Percentiles rank a stretch among this genome's conserved stretches.
These are phyloP conservation scores for Pseudomyrmex dendroicus DNA, from an alignment of 1,140 invertebrate species.

Conservation along the genomic window DNA sequence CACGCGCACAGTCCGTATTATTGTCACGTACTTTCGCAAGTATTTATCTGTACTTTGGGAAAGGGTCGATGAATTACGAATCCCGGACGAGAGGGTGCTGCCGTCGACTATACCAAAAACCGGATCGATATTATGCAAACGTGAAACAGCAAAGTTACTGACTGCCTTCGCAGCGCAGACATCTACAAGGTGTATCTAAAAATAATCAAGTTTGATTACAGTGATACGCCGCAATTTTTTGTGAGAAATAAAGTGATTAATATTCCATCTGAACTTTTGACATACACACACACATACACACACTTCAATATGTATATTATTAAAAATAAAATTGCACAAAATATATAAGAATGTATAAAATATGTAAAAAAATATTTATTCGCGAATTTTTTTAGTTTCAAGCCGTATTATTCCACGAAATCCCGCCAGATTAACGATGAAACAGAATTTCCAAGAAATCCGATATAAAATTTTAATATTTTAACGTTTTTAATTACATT, in stretches of 20 bases:
- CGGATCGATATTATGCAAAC: conserved; percentile 63
- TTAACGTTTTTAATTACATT: neutral
- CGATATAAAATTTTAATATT: neutral
- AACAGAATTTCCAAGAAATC: neutral
- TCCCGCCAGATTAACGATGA: neutral
- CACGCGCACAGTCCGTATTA: conserved; percentile 27
- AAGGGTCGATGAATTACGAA: conserved; percentile 22
- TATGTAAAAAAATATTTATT: too few relatives aligned
- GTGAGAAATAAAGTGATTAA: neutral
- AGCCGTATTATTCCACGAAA: neutral
- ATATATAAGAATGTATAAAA: too few relatives aligned
- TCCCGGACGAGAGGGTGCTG: neutral
- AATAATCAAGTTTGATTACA: conserved; percentile 14
- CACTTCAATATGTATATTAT: too few relatives aligned
- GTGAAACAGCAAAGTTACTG: conserved; percentile 1
- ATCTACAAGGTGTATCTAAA: neutral
- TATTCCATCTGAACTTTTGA: too few relatives aligned
- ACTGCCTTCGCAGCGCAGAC: neutral
- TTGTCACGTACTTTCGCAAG: conserved; percentile 50
- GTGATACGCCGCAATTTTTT: neutral
- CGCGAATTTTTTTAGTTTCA: too few relatives aligned
- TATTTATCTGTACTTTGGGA: conserved; percentile 62
- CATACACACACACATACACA: too few relatives aligned
- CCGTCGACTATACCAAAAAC: neutral
- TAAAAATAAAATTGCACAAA: too few relatives aligned